These are phyloP conservation scores for Pollenia angustigena DNA, from an alignment of 2,888 invertebrate species.

Conservation along the genomic window DNA sequence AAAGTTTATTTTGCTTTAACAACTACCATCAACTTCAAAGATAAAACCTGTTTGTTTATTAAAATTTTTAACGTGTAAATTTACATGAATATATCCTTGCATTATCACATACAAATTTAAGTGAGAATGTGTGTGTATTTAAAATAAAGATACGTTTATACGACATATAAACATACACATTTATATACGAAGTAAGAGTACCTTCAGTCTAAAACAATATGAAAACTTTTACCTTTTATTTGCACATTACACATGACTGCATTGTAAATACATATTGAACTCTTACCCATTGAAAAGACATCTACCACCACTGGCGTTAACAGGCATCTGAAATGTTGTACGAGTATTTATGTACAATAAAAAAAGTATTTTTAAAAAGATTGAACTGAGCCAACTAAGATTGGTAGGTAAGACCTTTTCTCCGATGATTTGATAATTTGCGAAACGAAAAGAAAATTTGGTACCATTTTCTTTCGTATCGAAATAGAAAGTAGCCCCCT, in stretches of 20 bases:
- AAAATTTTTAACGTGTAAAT: slow-evolving; percentile 11
- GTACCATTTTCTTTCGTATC: no score
- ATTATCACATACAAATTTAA: background rate
- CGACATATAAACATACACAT: background rate
- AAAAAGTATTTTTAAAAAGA: background rate
- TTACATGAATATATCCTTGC: slow-evolving; percentile 12
- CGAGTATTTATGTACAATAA: slow-evolving; percentile 30
- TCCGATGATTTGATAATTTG: no score
- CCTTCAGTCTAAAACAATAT: slow-evolving; percentile 39
- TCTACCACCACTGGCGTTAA: slow-evolving; percentile 36
- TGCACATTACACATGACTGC: slow-evolving; percentile 59
- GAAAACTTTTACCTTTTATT: slow-evolving; percentile 54
- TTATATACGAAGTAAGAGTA: background rate
- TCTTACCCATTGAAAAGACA: slow-evolving; percentile 37
- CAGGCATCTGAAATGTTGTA: slow-evolving; percentile 47
- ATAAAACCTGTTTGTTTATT: slow-evolving; percentile 2
- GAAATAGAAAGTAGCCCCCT: no score
- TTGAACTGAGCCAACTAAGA: no score
- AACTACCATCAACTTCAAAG: background rate
- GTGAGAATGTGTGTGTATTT: background rate
- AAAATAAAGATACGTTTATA: background rate
- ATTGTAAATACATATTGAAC: slow-evolving; percentile 63
- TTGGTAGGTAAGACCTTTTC: no score
- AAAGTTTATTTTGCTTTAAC: background rate
- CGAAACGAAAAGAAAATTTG: no score